Percentiles rank a stretch among this genome's conserved stretches.
Evolutionary conservation across 2,888 invertebrate species (phyloP).

Genomic region (Melieria crassipennis): DNA sequence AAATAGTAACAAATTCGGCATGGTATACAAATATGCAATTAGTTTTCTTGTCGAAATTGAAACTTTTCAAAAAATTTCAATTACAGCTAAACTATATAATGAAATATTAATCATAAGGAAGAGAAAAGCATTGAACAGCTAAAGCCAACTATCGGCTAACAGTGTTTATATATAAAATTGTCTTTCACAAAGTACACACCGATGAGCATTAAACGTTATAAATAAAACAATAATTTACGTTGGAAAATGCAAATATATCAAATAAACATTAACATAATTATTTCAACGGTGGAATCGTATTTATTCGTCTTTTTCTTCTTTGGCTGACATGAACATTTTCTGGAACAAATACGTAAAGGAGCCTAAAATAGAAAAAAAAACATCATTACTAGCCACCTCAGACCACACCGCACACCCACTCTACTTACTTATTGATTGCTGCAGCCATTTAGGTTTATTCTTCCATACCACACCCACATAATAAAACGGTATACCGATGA

Average conservation of each 20-base stretch:
- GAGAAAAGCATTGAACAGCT: too few relatives aligned
- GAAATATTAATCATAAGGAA: too few relatives aligned
- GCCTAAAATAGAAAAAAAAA: conserved; percentile 47
- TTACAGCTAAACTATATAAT: too few relatives aligned
- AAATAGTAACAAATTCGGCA: too few relatives aligned
- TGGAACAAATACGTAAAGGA: conserved; percentile 59
- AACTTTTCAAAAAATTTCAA: too few relatives aligned
- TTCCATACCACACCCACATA: conserved; percentile 76
- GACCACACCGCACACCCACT: too few relatives aligned
- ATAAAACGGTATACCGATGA: conserved; percentile 86
- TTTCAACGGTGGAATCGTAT: neutral
- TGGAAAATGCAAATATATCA: conserved; percentile 12
- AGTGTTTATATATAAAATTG: too few relatives aligned
- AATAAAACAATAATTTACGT: conserved; percentile 1
- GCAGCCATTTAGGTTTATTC: conserved; percentile 73
- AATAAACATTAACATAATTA: conserved; percentile 1
- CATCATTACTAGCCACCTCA: neutral
- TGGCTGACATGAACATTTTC: conserved; percentile 77
- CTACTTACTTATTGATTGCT: conserved; percentile 70
- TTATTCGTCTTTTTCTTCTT: conserved; percentile 72
- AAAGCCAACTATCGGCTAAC: too few relatives aligned
- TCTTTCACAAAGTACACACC: too few relatives aligned
- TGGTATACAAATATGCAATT: too few relatives aligned
- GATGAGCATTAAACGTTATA: conserved; percentile 20
- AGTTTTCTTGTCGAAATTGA: too few relatives aligned